Evolutionary conservation across 2,888 invertebrate species (phyloP), one percentile per base, ranked within the genome.

Genomic region (Sesia apiformis): DNA sequence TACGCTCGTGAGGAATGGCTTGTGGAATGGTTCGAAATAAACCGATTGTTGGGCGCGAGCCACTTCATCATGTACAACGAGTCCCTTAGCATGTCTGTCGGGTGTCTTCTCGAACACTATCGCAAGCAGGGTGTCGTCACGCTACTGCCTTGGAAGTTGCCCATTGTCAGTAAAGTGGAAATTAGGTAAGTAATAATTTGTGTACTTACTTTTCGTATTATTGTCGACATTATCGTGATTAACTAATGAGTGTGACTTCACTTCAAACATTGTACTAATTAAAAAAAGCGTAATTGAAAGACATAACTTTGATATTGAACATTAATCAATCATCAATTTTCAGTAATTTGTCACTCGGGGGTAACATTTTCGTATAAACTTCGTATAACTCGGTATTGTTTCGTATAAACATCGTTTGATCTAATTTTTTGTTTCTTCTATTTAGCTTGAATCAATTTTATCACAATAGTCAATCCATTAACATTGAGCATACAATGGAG

Each of bases 41-140:
- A 97, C 81, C 90, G 93, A 5, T 82, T 97, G 49, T 86, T 97
- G 62, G 97, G 97, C 0, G 95, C 94, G 46, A 93, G 92, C 53
- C 96, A 97, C 78, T 96, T 97, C 80, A 96, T 96, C 54, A 94
- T 97, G 83, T 97, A 97, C 88, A 97, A 97, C 77, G 95, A 96
- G 76, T 96, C 97, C 0, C 90, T 97, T 51, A 96, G 97, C 38
- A 84, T 91, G 0, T 93, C 94, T 53, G 96, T 95, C 7, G 92
- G 92, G 23, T 97, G 97, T 74, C 90, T 96, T 39, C 86, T 97
- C 49, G 90, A 92, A 49, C 91, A 94, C 72, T 96, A 94, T 71
- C 85, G 86, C 59, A 81, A 89, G 58, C 88, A 90, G 63, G 94
- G 94, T 3, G 74, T 93, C 5, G 92, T 95, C 56, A 94, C 94